Evolutionary conservation across 2,888 invertebrate species (phyloP).

Genomic region (Augiades crinisus): DNA sequence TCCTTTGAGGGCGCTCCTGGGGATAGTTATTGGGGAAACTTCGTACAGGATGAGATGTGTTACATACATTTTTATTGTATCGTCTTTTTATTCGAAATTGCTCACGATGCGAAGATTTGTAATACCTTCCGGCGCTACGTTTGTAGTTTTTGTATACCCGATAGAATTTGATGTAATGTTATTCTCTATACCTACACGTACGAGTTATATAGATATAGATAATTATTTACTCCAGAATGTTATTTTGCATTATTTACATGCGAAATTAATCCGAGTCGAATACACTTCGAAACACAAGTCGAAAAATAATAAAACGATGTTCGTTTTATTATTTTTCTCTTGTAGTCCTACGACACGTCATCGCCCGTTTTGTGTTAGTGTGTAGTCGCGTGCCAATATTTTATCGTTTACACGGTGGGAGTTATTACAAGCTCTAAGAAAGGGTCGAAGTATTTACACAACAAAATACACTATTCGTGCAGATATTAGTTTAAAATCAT

Average conservation of each 20-base stretch:
- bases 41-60: slow-evolving; percentile 4
- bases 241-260: background rate
- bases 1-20: slow-evolving; percentile 16
- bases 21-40: slow-evolving; percentile 25
- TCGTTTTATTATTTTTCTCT: slow-evolving; percentile 7
- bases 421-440: background rate
- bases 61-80: background rate
- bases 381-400: slow-evolving; percentile 15
- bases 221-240: background rate
- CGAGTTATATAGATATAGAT: no score
- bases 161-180: no score
- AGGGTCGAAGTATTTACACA: no score
- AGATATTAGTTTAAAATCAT: no score
- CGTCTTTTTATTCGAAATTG: background rate
- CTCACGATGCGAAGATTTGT: background rate
- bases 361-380: slow-evolving; percentile 9
- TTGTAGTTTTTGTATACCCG: background rate
- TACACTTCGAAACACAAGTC: no score
- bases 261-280: slow-evolving; percentile 3
- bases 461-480: no score
- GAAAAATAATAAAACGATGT: no score
- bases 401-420: background rate
- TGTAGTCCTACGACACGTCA: slow-evolving; percentile 1
- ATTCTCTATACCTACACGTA: no score
- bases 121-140: background rate